Conservation (phyloP, 2,888 invertebrate species). For the Thyatira batis region DNA sequence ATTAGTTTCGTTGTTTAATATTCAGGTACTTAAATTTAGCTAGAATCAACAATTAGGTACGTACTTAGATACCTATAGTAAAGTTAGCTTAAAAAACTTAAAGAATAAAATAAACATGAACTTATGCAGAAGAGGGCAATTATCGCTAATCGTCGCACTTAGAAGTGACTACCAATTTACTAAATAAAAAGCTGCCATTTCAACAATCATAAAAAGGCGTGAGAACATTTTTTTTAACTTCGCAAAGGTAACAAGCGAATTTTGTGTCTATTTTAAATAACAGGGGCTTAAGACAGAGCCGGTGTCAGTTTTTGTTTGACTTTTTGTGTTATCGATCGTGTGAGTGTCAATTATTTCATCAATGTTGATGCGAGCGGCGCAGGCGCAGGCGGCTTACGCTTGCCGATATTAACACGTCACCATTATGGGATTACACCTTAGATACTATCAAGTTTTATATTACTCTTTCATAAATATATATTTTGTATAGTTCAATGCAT, state of each 20-base stretch:
- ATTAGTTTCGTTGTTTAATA: too few species aligned
- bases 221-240: conserved; percentile 4
- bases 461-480: neutral
- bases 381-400: conserved; percentile 38
- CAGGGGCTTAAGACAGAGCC: conserved; percentile 37
- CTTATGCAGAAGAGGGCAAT: neutral
- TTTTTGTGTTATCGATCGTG: conserved; percentile 37
- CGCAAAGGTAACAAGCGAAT: neutral
- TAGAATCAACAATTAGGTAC: too few species aligned
- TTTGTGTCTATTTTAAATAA: conserved; percentile 27
- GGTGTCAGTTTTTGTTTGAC: conserved; percentile 45
- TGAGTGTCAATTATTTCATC: conserved; percentile 75
- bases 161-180: neutral
- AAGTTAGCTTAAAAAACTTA: neutral
- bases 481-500: too few species aligned
- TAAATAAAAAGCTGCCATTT: neutral
- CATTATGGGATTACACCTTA: conserved; percentile 41
- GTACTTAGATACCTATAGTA: too few species aligned
- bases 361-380: conserved; percentile 40
- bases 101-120: neutral
- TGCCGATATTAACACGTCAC: conserved; percentile 51
- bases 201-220: neutral
- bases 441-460: conserved; percentile 11
- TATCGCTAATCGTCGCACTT: neutral
- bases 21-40: too few species aligned